phyloP scores from a whole-genome alignment of 2,888 invertebrate species.

The Harpalus rubripes region DNA sequence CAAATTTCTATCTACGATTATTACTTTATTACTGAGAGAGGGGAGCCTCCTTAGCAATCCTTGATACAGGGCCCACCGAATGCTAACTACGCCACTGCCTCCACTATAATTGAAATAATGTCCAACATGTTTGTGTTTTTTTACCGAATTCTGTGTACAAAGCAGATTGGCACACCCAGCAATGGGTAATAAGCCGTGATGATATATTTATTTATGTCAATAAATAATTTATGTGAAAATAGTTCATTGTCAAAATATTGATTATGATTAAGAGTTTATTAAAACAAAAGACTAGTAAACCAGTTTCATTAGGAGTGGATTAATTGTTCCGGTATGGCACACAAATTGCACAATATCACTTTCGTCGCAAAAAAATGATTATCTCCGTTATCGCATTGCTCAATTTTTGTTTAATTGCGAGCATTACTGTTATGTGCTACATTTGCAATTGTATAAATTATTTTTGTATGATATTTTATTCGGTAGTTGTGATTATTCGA shows the following conservation, averaged over 20 bases:
- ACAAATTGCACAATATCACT: slow-evolving; percentile 10
- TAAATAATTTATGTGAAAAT: neutral
- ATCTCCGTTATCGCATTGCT: neutral
- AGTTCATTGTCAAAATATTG: neutral
- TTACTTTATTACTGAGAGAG: no score
- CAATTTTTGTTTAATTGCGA: slow-evolving; percentile 15
- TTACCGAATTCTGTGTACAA: no score
- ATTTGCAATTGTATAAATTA: neutral
- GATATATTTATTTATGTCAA: no score
- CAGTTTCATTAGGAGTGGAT: neutral
- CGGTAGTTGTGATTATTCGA: neutral
- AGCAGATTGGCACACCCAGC: no score
- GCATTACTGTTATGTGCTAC: neutral
- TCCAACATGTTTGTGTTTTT: neutral
- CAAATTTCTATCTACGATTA: no score
- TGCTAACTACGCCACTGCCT: no score
- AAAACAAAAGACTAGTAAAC: slow-evolving; percentile 15
- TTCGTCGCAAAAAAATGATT: slow-evolving; percentile 7
- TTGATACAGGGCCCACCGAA: no score
- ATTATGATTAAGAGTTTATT: neutral
- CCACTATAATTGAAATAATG: neutral
- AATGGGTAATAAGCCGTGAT: no score
- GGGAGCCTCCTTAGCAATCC: no score
- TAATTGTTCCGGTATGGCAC: neutral
- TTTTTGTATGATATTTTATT: neutral